Conservation (phyloP, 2,113 vertebrate species). For the Cottus gobio region DNA sequence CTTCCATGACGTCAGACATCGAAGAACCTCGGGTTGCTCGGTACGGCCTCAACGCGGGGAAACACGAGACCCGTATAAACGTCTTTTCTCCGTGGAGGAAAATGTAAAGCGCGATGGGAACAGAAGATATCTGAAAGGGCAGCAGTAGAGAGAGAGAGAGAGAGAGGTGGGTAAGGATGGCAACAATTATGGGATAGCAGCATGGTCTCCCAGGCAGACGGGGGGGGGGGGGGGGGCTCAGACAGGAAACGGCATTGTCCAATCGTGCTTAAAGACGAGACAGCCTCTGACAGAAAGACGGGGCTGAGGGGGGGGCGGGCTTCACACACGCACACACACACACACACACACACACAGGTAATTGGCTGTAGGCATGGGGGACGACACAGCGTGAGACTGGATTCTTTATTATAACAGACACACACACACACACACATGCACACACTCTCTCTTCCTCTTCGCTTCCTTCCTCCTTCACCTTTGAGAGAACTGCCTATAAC, state of each 20-base stretch:
- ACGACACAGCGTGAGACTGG: conserved; percentile 50
- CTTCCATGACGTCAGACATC: conserved; percentile 28
- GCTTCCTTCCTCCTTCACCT: conserved; percentile 56
- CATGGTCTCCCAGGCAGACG: conserved; percentile 26
- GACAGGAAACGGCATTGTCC: conserved; percentile 66
- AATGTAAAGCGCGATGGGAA: conserved; percentile 23
- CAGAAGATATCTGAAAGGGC: conserved; percentile 32
- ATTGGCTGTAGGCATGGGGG: conserved; percentile 75
- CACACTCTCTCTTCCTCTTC: conserved; percentile 16
- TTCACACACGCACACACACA: no score
- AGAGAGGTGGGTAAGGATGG: conserved; percentile 41
- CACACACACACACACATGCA: neutral
- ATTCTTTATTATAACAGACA: conserved; percentile 57
- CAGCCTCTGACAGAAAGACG: conserved; percentile 49
- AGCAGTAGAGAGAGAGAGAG: no score
- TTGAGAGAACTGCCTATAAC: conserved; percentile 49
- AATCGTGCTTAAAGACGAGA: conserved; percentile 48
- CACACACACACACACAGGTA: conserved; percentile 65
- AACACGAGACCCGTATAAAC: neutral
- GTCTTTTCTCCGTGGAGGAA: conserved; percentile 9
- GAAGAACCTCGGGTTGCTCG: conserved; percentile 2
- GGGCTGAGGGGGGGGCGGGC: conserved; percentile 6
- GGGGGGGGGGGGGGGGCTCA: conserved; percentile 21
- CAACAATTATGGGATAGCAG: conserved; percentile 42
- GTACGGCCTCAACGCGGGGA: neutral